Percentiles rank a stretch among this genome's conserved stretches.
Conservation (phyloP, 2,797 vertebrate species). For the Varecia variegata region DNA sequence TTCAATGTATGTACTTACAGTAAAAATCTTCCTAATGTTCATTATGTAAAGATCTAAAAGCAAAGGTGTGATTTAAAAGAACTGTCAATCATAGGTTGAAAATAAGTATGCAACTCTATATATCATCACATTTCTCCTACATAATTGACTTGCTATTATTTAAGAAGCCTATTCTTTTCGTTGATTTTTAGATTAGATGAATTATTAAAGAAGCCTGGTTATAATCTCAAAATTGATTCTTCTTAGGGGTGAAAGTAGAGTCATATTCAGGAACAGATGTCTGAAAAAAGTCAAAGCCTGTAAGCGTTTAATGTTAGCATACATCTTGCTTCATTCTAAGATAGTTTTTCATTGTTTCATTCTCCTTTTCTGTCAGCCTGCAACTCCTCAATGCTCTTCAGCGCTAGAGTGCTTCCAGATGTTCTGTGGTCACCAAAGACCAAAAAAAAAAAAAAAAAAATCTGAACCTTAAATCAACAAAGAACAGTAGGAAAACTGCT, state of each 20-base stretch:
- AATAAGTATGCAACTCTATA: background rate
- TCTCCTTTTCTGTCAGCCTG: background rate
- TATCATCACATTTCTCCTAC: background rate
- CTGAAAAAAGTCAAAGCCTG: background rate
- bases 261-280: background rate
- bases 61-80: constrained; percentile 31
- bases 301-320: background rate
- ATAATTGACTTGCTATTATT: constrained; percentile 26
- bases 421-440: background rate
- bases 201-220: constrained; percentile 23
- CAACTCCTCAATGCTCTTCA: background rate
- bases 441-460: background rate
- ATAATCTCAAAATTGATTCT: constrained; percentile 39
- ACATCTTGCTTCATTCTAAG: background rate
- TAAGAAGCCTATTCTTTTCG: constrained; percentile 16
- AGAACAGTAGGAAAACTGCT: background rate
- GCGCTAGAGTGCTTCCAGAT: background rate
- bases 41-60: constrained; percentile 9
- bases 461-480: background rate
- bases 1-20: background rate
- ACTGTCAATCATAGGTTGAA: constrained; percentile 18
- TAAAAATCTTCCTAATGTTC: background rate
- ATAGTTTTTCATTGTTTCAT: background rate
- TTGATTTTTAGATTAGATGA: constrained; percentile 41
- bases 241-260: background rate